Evolutionary conservation across 2,797 vertebrate species (phyloP), one percentile per base, ranked within the genome.

Genomic region (Phalanger gymnotis): DNA sequence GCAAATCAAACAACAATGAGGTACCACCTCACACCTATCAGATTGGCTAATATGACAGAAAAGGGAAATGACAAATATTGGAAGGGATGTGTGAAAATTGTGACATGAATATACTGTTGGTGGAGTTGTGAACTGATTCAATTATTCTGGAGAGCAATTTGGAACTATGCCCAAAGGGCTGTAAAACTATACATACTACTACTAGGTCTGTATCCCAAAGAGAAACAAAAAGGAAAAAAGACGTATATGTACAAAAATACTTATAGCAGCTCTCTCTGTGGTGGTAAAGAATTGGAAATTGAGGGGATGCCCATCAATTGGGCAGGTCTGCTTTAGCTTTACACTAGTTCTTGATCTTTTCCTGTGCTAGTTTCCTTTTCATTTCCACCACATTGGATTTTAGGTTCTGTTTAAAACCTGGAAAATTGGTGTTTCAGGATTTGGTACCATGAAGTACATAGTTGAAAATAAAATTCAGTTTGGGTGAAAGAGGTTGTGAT

Each of bases 321-420:
- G n/a, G 99, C 99, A 99, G 99, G 99, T 99, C 99, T 99, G 99
- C 99, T 99, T 99, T 99, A 99, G 99, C 99, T 99, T 99, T 99
- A 99, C 99, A 98, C 98, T 97, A 98, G 98, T 98, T 98, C 97
- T 97, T 97, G 81, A 96, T 98, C 96, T 97, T 98, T 97, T 95
- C 96, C 94, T 98, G 91, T 96, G 97, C 96, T 89, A 96, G 57
- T 87, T 94, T 96, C 91, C 91, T 93, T 90, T 95, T 95, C 47
- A 87, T 97, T 92, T 96, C 95, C 89, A 55, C 51, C 95, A 28
- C 87, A 90, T 97, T 99, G 98, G 99, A 51, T 98, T 98, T 11
- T 99, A 99, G 96, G 98, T 98, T 0, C 99, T 99, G 5, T 99
- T 99, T 57, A 98, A 99, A 94, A 99, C 98, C 52, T 98, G 40